Percentiles rank a stretch among this genome's conserved stretches.
phyloP scores from a whole-genome alignment of 2,113 vertebrate genomes.

The Bufo gargarizans region DNA sequence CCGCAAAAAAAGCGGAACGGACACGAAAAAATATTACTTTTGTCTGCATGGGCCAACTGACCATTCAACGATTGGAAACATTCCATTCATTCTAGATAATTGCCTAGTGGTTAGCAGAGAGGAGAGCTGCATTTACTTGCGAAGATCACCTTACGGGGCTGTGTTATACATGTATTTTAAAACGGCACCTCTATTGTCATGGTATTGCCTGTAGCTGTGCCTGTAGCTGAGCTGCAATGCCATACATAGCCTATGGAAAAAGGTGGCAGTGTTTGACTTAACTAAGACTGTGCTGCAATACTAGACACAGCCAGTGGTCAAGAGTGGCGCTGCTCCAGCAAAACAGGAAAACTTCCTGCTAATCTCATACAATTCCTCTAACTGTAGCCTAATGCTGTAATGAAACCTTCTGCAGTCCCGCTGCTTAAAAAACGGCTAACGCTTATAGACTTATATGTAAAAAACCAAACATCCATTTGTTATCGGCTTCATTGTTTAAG shows the following conservation, averaged over 20 bases:
- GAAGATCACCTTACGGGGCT: too few relatives aligned
- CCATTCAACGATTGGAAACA: too few relatives aligned
- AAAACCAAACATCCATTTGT: not conserved
- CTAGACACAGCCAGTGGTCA: not conserved
- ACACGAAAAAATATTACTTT: too few relatives aligned
- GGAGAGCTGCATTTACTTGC: too few relatives aligned
- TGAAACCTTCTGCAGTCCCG: not conserved
- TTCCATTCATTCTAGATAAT: too few relatives aligned
- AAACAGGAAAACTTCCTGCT: not conserved
- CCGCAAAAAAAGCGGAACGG: too few relatives aligned
- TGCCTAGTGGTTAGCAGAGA: too few relatives aligned
- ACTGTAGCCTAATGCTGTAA: not conserved
- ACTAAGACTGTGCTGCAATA: not conserved
- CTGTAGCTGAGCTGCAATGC: too few relatives aligned
- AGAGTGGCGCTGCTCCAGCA: not conserved
- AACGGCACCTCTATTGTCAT: too few relatives aligned
- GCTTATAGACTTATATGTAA: not conserved
- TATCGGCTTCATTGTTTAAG: conserved; percentile 25
- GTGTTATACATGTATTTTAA: too few relatives aligned
- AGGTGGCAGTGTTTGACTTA: not conserved
- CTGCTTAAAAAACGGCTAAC: not conserved
- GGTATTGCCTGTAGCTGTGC: too few relatives aligned
- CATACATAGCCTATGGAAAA: not conserved
- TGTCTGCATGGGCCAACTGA: too few relatives aligned
- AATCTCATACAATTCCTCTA: not conserved